phyloP scores from a whole-genome alignment of 92 coral and sea anemone genomes.

The Anthopleura xanthogrammica region DNA sequence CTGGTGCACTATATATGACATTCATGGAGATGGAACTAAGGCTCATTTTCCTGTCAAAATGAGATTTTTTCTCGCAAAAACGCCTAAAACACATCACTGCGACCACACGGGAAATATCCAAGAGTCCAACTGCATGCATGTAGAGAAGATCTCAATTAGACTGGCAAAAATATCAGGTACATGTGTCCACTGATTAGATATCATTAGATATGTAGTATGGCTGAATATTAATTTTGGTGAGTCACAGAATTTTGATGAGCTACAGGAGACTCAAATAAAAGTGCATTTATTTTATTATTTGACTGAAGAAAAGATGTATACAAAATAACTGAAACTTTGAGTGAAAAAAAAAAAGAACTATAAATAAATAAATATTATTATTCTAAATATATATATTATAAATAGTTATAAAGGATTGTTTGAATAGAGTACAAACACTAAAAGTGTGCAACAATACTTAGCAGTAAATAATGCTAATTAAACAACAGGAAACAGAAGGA shows the following conservation, averaged over 20 bases:
- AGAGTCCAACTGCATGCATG: not conserved
- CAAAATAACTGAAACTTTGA: no score
- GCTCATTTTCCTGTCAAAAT: slow-evolving; percentile 41
- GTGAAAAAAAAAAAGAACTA: no score
- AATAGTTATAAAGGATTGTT: no score
- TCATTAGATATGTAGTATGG: no score
- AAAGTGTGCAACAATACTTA: no score
- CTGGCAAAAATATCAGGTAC: slow-evolving; percentile 39
- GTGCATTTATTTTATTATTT: no score
- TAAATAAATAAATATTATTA: no score
- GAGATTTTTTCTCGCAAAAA: not conserved
- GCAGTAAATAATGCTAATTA: no score
- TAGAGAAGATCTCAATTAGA: slow-evolving; percentile 37
- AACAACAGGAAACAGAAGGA: no score
- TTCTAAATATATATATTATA: no score
- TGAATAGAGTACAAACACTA: no score
- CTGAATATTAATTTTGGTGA: not conserved
- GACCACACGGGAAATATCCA: slow-evolving; percentile 23
- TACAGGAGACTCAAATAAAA: not conserved
- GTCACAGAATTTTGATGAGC: not conserved
- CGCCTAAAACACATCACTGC: not conserved
- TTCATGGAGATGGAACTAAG: slow-evolving; percentile 51
- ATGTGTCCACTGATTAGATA: not conserved
- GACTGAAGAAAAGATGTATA: no score
- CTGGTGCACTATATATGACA: slow-evolving; percentile 12